phyloP scores from a whole-genome alignment of 2,113 vertebrate genomes.

The Halcyon malimbica region DNA sequence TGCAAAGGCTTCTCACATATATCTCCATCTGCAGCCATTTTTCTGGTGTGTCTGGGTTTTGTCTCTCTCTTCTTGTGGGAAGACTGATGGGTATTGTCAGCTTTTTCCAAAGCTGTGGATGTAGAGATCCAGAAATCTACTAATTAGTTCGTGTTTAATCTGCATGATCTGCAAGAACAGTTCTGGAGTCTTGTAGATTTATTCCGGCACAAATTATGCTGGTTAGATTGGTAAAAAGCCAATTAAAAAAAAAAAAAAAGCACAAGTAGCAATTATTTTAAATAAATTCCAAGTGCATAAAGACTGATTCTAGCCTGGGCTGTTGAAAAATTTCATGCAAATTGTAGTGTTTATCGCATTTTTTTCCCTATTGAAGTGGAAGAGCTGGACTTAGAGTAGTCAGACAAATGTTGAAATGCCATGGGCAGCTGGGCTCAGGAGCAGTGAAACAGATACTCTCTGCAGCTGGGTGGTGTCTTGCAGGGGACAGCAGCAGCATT shows the following conservation, averaged over 20 bases:
- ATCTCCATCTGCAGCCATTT: neutral
- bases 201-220: conserved; percentile 36
- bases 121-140: conserved; percentile 43
- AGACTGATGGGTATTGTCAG: conserved; percentile 9
- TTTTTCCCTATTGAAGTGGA: neutral
- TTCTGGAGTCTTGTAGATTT: neutral
- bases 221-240: conserved; percentile 37
- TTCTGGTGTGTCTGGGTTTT: neutral
- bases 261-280: conserved; percentile 55
- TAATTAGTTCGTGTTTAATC: conserved; percentile 47
- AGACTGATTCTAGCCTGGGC: conserved; percentile 14
- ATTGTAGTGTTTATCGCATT: neutral
- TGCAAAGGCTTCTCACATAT: neutral
- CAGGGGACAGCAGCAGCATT: neutral
- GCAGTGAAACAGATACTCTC: neutral
- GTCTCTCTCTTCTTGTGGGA: neutral
- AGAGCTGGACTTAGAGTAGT: neutral
- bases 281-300: conserved; percentile 46
- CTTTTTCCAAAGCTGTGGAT: conserved; percentile 12
- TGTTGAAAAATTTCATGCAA: neutral
- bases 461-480: neutral
- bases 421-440: neutral
- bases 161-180: neutral
- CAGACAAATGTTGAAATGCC: neutral
- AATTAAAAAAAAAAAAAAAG: neutral